Evolutionary conservation across 2,113 vertebrate genomes (phyloP).

Genomic region (Leucopsar rothschildi): DNA sequence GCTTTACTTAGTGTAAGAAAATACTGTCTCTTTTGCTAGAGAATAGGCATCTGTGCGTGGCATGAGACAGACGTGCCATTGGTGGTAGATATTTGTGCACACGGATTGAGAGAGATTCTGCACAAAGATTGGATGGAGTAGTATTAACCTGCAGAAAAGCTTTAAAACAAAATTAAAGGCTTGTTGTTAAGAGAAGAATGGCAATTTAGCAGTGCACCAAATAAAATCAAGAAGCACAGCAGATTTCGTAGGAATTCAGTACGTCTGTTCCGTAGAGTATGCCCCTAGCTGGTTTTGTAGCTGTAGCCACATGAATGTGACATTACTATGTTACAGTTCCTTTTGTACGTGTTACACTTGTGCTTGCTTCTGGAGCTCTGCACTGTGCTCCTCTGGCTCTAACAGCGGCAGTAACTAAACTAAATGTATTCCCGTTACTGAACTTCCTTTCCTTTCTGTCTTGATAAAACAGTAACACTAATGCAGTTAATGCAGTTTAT

Average conservation of each 20-base stretch:
- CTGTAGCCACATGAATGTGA: neutral
- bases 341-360: neutral
- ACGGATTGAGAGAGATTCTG: neutral
- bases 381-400: neutral
- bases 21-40: neutral
- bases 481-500: neutral
- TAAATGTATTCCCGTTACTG: neutral
- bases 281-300: neutral
- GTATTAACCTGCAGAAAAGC: neutral
- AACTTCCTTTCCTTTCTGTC: neutral
- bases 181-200: neutral
- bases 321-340: neutral
- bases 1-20: neutral
- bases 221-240: neutral
- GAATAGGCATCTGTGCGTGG: fast-evolving
- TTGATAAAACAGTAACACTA: neutral
- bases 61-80: fast-evolving
- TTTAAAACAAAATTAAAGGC: neutral
- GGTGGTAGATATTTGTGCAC: neutral
- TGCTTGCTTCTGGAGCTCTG: neutral
- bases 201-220: neutral
- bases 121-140: neutral
- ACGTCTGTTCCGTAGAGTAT: neutral
- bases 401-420: neutral
- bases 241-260: neutral